Percentiles rank a stretch among this genome's conserved stretches.
Evolutionary conservation across 2,888 invertebrate species (phyloP).

Genomic region (Spilarctia lutea): DNA sequence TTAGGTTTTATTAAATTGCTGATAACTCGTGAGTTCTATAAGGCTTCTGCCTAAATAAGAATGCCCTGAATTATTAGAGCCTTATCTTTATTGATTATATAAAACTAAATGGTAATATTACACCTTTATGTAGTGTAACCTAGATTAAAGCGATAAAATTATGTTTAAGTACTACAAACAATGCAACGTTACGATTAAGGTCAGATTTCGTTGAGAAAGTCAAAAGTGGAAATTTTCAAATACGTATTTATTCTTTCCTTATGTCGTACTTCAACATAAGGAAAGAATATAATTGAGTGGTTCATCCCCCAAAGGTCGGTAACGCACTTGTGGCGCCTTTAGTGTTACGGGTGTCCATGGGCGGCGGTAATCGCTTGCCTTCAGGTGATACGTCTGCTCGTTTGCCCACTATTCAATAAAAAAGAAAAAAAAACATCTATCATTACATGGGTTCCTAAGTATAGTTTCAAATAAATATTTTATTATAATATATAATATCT

Average conservation of each 20-base stretch:
- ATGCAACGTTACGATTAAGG: constrained; percentile 29
- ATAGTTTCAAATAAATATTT: too few species aligned
- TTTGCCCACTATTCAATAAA: too few species aligned
- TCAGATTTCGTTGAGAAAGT: constrained; percentile 13
- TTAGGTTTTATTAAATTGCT: neutral
- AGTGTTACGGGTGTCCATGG: too few species aligned
- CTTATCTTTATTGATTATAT: neutral
- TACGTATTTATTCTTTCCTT: neutral
- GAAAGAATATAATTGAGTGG: neutral
- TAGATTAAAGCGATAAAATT: constrained; percentile 13
- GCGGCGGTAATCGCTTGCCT: too few species aligned
- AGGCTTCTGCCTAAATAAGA: neutral
- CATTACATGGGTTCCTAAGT: too few species aligned
- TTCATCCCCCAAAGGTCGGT: neutral
- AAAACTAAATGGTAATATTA: neutral
- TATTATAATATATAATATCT: too few species aligned
- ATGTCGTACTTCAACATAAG: too few species aligned
- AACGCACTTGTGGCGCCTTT: too few species aligned
- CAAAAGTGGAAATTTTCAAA: neutral
- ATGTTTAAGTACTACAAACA: constrained; percentile 6
- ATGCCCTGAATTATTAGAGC: neutral
- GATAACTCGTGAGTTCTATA: neutral
- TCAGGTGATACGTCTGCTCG: too few species aligned
- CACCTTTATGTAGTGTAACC: constrained; percentile 10
- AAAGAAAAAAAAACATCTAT: too few species aligned